Conservation (phyloP, 1,140 invertebrate genomes). For the Trichoplusia ni region DNA sequence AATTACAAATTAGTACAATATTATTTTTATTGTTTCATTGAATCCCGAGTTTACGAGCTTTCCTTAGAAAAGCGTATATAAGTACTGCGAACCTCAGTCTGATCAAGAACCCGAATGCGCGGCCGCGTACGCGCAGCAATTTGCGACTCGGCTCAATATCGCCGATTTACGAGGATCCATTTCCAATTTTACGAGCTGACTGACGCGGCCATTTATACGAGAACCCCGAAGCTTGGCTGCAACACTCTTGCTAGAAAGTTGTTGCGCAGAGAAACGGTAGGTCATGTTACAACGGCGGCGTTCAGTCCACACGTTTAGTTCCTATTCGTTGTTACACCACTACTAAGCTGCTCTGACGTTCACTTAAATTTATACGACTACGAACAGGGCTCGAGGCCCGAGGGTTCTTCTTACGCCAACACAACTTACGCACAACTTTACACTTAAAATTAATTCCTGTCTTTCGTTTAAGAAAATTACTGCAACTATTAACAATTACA, state of each 20-base stretch:
- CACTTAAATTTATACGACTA: conserved; percentile 51
- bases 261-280: conserved; percentile 24
- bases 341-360: conserved; percentile 40
- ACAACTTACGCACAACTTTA: conserved; percentile 41
- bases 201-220: conserved; percentile 56
- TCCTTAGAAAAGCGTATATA: conserved; percentile 28
- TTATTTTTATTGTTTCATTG: conserved; percentile 35
- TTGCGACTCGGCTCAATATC: conserved; percentile 63
- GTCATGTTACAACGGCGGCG: conserved; percentile 37
- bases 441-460: conserved; percentile 43
- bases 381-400: conserved; percentile 32
- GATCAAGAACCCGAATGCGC: conserved; percentile 62
- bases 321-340: conserved; percentile 44
- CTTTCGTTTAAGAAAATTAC: conserved; percentile 24
- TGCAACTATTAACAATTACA: conserved; percentile 27
- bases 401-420: conserved; percentile 39
- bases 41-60: conserved; percentile 39
- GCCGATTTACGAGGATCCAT: conserved; percentile 68
- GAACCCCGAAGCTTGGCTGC: conserved; percentile 47
- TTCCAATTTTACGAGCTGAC: conserved; percentile 68
- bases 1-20: conserved; percentile 3
- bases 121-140: conserved; percentile 61
- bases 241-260: conserved; percentile 14
- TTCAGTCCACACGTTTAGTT: conserved; percentile 42
- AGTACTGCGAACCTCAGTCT: conserved; percentile 33